Conservation (phyloP, 1,140 invertebrate species). For the Dinoponera quadriceps region DNA sequence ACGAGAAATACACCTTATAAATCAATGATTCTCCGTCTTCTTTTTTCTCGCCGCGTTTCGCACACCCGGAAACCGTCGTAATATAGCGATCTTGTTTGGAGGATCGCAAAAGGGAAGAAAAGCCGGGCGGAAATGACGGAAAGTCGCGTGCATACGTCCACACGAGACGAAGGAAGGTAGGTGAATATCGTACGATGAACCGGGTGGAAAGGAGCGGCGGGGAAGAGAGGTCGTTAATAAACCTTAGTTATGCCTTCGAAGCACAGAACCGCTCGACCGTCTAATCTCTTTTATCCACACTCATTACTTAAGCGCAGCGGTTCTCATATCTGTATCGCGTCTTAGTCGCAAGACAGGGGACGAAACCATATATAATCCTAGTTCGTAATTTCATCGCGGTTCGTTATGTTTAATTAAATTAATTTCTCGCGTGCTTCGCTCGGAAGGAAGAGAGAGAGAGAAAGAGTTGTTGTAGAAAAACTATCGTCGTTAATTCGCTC, state of each 20-base stretch:
- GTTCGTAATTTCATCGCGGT: slow-evolving; percentile 12
- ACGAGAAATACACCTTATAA: too few species aligned
- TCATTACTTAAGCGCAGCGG: slow-evolving; percentile 77
- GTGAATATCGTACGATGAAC: slow-evolving; percentile 57
- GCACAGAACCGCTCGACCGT: slow-evolving; percentile 75
- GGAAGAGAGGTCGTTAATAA: slow-evolving; percentile 76
- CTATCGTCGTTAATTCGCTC: slow-evolving; percentile 47
- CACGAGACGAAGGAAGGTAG: slow-evolving; percentile 22
- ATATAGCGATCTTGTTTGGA: slow-evolving; percentile 72
- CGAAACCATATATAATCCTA: slow-evolving; percentile 13
- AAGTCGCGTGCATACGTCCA: slow-evolving; percentile 22
- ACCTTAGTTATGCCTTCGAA: slow-evolving; percentile 75
- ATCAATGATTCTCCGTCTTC: too few species aligned
- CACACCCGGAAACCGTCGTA: slow-evolving; percentile 52
- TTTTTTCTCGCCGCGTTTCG: slow-evolving; percentile 36
- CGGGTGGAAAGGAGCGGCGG: slow-evolving; percentile 39
- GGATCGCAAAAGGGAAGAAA: slow-evolving; percentile 52
- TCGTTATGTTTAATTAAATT: slow-evolving; percentile 49
- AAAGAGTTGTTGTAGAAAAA: slow-evolving; percentile 40
- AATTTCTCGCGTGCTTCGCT: slow-evolving; percentile 40
- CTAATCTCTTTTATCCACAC: slow-evolving; percentile 82
- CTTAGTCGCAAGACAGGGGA: not conserved
- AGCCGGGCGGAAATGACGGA: slow-evolving; percentile 21
- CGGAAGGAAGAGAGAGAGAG: not conserved
- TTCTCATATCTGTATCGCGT: slow-evolving; percentile 65